phyloP scores from a whole-genome alignment of 2,888 invertebrate genomes.

The Operophtera brumata region DNA sequence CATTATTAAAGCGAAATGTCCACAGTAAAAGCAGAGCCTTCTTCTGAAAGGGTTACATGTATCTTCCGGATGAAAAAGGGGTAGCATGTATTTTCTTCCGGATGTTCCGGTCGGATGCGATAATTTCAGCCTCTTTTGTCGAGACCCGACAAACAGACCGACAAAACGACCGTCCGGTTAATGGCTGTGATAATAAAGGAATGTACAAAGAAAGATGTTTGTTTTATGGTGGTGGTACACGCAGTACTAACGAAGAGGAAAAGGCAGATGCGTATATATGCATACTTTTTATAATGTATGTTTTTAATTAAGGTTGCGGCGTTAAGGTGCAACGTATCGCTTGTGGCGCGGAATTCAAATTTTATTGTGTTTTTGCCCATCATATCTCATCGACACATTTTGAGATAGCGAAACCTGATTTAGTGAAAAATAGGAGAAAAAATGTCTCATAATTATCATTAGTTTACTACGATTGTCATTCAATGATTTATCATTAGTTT shows the following conservation, averaged over 20 bases:
- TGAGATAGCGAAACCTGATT: too few species aligned
- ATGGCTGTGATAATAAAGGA: constrained; percentile 38
- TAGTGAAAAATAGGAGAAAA: too few species aligned
- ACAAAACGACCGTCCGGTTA: constrained; percentile 38
- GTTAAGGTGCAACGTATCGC: too few species aligned
- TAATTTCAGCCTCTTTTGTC: constrained; percentile 56
- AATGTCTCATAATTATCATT: too few species aligned
- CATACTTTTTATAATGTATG: background rate
- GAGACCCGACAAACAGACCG: constrained; percentile 41
- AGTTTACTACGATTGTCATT: too few species aligned
- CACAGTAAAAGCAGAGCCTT: constrained; percentile 17
- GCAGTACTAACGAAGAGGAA: background rate
- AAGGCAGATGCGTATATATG: background rate
- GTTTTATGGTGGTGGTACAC: constrained; percentile 17
- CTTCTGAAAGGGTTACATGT: constrained; percentile 20
- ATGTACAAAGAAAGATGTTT: constrained; percentile 25
- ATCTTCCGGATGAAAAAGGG: constrained; percentile 34
- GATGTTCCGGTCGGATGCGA: constrained; percentile 51
- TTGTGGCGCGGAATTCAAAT: too few species aligned
- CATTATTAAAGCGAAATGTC: constrained; percentile 20
- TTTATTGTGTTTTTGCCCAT: too few species aligned
- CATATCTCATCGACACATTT: too few species aligned
- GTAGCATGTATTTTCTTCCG: constrained; percentile 41
- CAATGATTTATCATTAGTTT: too few species aligned
- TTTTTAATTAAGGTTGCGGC: too few species aligned